A percentile compares a stretch with the other conserved stretches of the same genome.
These are phyloP conservation scores for Drosophila leontia DNA, from an alignment of 1,140 invertebrate species.

Conservation along the genomic window DNA sequence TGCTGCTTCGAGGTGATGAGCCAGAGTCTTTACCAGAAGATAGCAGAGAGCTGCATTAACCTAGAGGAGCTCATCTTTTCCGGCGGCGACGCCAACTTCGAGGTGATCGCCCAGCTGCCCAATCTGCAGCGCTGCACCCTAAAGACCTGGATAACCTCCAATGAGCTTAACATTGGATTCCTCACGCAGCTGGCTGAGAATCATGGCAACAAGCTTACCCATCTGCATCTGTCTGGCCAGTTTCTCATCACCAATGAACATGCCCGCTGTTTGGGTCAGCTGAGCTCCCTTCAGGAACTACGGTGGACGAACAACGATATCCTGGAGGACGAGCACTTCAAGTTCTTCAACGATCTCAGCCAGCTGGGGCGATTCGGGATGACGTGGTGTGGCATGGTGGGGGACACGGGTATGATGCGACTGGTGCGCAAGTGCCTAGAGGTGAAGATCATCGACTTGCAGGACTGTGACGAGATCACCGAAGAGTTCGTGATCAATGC, in stretches of 20 bases:
- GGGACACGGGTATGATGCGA: conserved; percentile 54
- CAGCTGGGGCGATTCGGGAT: conserved; percentile 34
- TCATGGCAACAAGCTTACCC: conserved; percentile 47
- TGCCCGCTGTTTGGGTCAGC: conserved; percentile 54
- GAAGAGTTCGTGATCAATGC: conserved; percentile 65
- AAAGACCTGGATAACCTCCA: conserved; percentile 67
- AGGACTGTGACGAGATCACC: conserved; percentile 54
- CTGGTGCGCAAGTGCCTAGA: conserved; percentile 49
- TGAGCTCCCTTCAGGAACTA: conserved; percentile 52
- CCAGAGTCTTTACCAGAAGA: conserved; percentile 65
- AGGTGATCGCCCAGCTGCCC: conserved; percentile 61
- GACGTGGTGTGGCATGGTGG: conserved; percentile 45
- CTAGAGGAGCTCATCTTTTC: conserved; percentile 65
- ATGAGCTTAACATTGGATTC: conserved; percentile 67
- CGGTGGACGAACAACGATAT: conserved; percentile 60
- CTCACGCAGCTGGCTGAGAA: conserved; percentile 42
- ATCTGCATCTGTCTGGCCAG: conserved; percentile 58
- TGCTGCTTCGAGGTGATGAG: conserved; percentile 76
- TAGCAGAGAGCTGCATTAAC: conserved; percentile 57
- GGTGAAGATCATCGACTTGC: conserved; percentile 45
- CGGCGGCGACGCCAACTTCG: conserved; percentile 66
- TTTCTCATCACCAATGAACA: conserved; percentile 62
- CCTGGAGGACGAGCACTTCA: conserved; percentile 67
- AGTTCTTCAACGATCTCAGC: conserved; percentile 59
- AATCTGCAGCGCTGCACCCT: conserved; percentile 62